Conservation (phyloP, 2,797 vertebrate genomes). For the Gymnocypris eckloni region DNA sequence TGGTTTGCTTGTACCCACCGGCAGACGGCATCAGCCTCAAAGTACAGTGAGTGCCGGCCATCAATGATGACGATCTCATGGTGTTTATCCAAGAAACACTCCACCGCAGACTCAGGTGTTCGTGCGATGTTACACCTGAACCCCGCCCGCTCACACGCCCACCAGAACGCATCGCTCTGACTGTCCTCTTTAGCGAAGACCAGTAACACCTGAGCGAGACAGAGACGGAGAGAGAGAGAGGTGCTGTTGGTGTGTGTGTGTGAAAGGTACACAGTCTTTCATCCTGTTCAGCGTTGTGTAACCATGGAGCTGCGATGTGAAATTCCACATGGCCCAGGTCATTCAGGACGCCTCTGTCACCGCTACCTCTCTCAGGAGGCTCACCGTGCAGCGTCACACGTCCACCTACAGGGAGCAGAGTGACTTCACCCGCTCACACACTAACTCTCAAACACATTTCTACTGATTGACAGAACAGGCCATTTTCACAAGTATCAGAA, state of each 20-base stretch:
- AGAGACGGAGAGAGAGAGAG: constrained; percentile 51
- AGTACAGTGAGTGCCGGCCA: constrained; percentile 84
- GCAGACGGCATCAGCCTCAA: constrained; percentile 89
- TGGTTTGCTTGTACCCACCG: constrained; percentile 76
- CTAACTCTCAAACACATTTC: not conserved
- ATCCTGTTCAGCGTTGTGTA: constrained; percentile 60
- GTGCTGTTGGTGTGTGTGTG: constrained; percentile 67
- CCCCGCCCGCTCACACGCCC: constrained; percentile 94
- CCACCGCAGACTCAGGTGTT: constrained; percentile 89
- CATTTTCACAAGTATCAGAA: not conserved
- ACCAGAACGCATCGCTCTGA: constrained; percentile 96
- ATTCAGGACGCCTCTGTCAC: constrained; percentile 38
- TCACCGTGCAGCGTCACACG: not conserved
- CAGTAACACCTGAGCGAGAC: constrained; percentile 86
- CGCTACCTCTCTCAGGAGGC: not conserved
- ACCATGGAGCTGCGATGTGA: constrained; percentile 71
- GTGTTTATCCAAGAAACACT: constrained; percentile 94
- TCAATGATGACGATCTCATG: constrained; percentile 95
- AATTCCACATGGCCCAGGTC: constrained; percentile 71
- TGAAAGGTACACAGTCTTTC: constrained; percentile 74
- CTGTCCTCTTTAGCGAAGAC: constrained; percentile 95
- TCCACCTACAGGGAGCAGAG: constrained; percentile 34
- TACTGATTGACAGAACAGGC: not conserved
- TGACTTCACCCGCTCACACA: not conserved
- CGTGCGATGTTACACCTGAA: constrained; percentile 89